phyloP scores from a whole-genome alignment of 2,888 invertebrate genomes.

The Minunthozetes semirufus region DNA sequence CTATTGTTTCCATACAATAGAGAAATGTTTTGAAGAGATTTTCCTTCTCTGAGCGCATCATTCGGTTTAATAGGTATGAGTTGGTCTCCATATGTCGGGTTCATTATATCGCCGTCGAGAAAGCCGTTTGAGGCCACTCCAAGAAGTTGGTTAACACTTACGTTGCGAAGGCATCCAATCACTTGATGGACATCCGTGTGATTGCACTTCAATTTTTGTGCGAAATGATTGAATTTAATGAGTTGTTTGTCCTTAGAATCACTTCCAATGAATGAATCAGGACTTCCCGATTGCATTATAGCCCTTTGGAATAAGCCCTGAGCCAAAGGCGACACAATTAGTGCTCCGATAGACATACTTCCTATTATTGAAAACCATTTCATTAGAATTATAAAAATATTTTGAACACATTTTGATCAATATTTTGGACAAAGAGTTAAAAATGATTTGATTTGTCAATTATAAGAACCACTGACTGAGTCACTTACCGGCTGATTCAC shows the following conservation, averaged over 20 bases:
- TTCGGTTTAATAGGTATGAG: conserved; percentile 20
- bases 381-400: background rate
- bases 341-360: conserved; percentile 4
- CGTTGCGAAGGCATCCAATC: conserved; percentile 12
- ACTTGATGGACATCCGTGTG: background rate
- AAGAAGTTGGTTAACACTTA: background rate
- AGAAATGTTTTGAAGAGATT: conserved; percentile 21
- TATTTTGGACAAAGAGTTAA: too few relatives aligned
- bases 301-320: conserved; percentile 30
- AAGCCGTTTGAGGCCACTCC: background rate
- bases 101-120: background rate
- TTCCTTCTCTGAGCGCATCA: conserved; percentile 15
- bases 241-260: background rate
- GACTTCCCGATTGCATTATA: conserved; percentile 42
- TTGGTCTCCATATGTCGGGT: conserved; percentile 21
- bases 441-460: too few relatives aligned
- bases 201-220: conserved; percentile 15
- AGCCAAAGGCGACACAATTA: conserved; percentile 27
- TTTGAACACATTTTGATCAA: too few relatives aligned
- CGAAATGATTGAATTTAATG: background rate
- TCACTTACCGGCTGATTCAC: conserved; percentile 50
- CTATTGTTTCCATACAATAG: conserved; percentile 23
- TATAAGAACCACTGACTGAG: too few relatives aligned
- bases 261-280: conserved; percentile 34
- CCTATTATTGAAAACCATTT: background rate